Evolutionary conservation across 1,140 invertebrate genomes (phyloP).

Genomic region (Triops cancriformis): DNA sequence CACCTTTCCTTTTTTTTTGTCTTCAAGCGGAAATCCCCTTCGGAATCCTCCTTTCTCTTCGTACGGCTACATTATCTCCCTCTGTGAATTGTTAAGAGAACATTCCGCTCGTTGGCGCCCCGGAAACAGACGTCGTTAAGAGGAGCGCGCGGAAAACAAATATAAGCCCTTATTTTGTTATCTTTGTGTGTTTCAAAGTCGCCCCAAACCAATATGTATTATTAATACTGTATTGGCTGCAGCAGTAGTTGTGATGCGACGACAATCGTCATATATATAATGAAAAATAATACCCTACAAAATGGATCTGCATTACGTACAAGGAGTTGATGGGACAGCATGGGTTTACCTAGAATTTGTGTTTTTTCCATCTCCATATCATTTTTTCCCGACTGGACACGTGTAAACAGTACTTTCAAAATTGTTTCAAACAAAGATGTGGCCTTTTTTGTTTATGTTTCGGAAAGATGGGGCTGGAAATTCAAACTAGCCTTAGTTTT

Average conservation of each 20-base stretch:
- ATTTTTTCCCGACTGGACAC: background rate
- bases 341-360: background rate
- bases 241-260: slow-evolving; percentile 10
- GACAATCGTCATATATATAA: slow-evolving; percentile 8
- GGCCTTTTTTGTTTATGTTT: background rate
- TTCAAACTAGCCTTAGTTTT: background rate
- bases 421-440: background rate
- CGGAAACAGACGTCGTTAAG: no score
- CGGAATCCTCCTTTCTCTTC: background rate
- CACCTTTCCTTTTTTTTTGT: background rate
- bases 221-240: background rate
- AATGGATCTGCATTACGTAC: background rate
- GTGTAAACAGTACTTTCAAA: background rate
- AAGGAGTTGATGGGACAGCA: background rate
- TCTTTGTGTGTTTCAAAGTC: background rate
- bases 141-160: no score
- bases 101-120: no score
- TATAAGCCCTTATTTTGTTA: background rate
- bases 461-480: no score
- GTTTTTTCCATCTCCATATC: background rate
- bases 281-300: background rate
- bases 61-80: background rate
- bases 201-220: background rate
- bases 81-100: no score
- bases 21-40: background rate